Evolutionary conservation across 1,140 invertebrate genomes (phyloP), one percentile per base, ranked within the genome.

Genomic region (Drosophila navojoa): DNA sequence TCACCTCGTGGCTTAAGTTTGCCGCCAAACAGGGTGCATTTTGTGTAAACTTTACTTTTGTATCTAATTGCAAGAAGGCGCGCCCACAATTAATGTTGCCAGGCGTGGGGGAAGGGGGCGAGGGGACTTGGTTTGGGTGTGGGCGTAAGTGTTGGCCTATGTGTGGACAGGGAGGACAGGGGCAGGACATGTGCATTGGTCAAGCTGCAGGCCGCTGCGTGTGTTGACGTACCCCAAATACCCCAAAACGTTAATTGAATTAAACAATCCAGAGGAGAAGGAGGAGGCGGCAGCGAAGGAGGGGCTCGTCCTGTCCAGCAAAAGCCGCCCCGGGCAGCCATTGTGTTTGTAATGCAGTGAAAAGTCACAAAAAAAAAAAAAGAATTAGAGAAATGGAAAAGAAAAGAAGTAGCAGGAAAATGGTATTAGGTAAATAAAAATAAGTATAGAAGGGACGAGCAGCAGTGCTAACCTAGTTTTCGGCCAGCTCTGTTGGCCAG

Each of bases 1-100:
- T 84, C 80, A 84, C 80, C 80, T 84, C 27, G 66, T 76, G 71
- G 69, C 61, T 67, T 77, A 66, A 76, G 77, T 77, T 85, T 85
- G 73, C 80, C 80, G 81, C 81, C 80, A 85, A 84, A 84, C 80
- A 73, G 80, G 80, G 80, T 84, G 81, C 80, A 84, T 84, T 84
- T 78, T 68, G 64, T 66, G 79, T 70, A 59, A 77, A 69, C 79
- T 78, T 76, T 76, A 75, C 59, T 81, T 77, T 81, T 74, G 63
- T 81, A 77, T 79, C 76, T 84, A 67, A 84, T 84, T 79, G 76
- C 80, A 82, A 62, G 57, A 52, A 40, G 76, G 55, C 72, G 76
- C 76, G 35, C 80, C 80, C 80, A 78, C 71, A 44, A 57, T 57
- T 44, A 66, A 60, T 60, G 45, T 38, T 57, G 22, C 49, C 47